Percentiles rank a stretch among this genome's conserved stretches.
phyloP scores from a whole-genome alignment of 2,888 invertebrate species.

The Elysia crispata region DNA sequence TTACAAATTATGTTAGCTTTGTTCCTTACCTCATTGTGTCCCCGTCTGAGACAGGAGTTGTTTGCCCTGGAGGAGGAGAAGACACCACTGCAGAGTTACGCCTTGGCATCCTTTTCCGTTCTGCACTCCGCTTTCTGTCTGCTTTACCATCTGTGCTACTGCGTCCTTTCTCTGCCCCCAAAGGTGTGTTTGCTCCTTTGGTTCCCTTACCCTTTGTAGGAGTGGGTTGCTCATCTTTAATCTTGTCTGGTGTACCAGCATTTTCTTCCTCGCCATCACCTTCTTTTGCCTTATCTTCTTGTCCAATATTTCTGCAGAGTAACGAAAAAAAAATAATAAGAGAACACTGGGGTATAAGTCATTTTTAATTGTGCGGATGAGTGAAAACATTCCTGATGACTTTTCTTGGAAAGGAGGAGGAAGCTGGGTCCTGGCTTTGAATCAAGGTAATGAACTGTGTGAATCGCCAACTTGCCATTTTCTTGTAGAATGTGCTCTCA shows the following conservation, averaged over 20 bases:
- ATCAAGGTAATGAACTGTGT: too few relatives aligned
- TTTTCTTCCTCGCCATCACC: conserved; percentile 74
- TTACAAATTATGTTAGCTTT: not conserved
- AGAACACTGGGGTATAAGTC: too few relatives aligned
- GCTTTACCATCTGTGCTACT: conserved; percentile 52
- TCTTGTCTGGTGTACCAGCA: conserved; percentile 71
- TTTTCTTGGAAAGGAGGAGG: too few relatives aligned
- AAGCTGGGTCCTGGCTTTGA: too few relatives aligned
- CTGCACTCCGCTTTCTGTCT: conserved; percentile 69
- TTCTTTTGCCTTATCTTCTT: conserved; percentile 69
- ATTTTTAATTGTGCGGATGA: too few relatives aligned
- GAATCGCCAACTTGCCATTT: too few relatives aligned
- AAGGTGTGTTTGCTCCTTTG: conserved; percentile 47
- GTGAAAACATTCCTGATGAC: too few relatives aligned
- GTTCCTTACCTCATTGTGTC: conserved; percentile 66
- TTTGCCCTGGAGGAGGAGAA: conserved; percentile 72
- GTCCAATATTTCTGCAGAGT: conserved; percentile 66
- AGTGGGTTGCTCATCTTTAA: conserved; percentile 68
- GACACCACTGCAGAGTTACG: conserved; percentile 63
- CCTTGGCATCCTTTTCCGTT: conserved; percentile 62
- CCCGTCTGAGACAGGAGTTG: conserved; percentile 72
- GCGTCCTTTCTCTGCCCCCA: conserved; percentile 40
- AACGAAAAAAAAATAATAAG: too few relatives aligned
- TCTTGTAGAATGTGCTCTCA: too few relatives aligned
- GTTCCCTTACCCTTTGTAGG: conserved; percentile 66